Evolutionary conservation across 2,888 invertebrate species (phyloP).

Genomic region (Melanchra persicariae): DNA sequence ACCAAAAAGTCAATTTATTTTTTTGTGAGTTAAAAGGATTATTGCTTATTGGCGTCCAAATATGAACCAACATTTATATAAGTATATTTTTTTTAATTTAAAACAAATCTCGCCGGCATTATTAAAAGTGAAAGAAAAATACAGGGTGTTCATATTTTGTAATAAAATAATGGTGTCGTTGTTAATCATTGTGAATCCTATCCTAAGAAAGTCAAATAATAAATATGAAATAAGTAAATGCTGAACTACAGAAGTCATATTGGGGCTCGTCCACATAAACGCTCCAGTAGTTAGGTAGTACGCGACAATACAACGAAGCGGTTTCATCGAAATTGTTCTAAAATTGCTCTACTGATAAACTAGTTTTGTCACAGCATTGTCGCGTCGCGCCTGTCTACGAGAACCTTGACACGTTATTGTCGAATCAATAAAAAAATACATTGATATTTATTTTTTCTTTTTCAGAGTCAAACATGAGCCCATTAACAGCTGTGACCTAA

Average conservation of each 20-base stretch:
- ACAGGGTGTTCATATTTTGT: neutral
- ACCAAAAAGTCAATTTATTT: no score
- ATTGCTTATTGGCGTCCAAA: no score
- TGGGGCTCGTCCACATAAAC: neutral
- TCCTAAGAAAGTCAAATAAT: conserved; percentile 10
- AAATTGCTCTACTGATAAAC: neutral
- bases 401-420: neutral
- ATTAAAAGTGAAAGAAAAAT: neutral
- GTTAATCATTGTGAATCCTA: conserved; percentile 42
- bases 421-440: no score
- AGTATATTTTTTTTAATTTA: neutral
- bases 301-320: neutral
- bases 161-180: conserved; percentile 6
- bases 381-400: neutral
- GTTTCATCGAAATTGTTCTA: neutral
- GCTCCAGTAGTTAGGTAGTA: neutral
- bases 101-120: conserved; percentile 7
- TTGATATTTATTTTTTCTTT: neutral
- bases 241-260: conserved; percentile 37
- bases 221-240: conserved; percentile 52
- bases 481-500: neutral
- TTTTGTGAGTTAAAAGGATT: no score
- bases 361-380: neutral
- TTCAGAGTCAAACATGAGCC: neutral
- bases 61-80: no score